Conservation (phyloP, 2,113 vertebrate genomes). For the Puma concolor region DNA sequence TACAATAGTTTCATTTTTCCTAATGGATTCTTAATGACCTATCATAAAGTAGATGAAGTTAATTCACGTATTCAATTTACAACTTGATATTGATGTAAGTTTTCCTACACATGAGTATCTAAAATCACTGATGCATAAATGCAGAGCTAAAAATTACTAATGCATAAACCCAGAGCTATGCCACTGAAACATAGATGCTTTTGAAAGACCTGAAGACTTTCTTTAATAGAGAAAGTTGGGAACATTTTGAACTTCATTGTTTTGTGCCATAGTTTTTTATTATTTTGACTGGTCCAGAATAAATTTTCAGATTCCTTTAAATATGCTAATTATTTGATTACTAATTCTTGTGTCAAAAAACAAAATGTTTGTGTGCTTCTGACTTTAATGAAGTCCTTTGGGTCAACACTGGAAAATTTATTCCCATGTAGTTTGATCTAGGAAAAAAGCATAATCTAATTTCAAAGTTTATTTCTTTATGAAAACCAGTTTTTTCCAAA, state of each 20-base stretch:
- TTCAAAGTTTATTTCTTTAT: conserved; percentile 4
- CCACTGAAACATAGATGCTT: background rate
- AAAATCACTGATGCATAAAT: background rate
- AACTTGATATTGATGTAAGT: background rate
- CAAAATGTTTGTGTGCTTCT: background rate
- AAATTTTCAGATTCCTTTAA: background rate
- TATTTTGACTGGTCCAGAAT: background rate
- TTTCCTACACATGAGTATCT: background rate
- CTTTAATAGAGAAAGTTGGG: background rate
- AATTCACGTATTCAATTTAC: background rate
- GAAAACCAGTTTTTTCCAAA: conserved; percentile 32
- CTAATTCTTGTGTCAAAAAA: background rate
- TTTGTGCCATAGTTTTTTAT: background rate
- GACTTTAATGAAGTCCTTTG: conserved; percentile 39
- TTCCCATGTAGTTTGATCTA: background rate
- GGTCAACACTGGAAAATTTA: background rate
- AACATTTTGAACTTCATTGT: background rate
- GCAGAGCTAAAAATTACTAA: background rate
- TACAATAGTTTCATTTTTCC: background rate
- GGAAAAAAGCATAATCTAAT: background rate
- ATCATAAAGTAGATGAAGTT: background rate
- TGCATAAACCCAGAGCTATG: background rate
- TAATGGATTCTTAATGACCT: background rate
- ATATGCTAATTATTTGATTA: conserved; percentile 41
- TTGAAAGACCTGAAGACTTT: background rate